Conservation (phyloP, 2,797 vertebrate genomes). For the Clarias platycephalus region DNA sequence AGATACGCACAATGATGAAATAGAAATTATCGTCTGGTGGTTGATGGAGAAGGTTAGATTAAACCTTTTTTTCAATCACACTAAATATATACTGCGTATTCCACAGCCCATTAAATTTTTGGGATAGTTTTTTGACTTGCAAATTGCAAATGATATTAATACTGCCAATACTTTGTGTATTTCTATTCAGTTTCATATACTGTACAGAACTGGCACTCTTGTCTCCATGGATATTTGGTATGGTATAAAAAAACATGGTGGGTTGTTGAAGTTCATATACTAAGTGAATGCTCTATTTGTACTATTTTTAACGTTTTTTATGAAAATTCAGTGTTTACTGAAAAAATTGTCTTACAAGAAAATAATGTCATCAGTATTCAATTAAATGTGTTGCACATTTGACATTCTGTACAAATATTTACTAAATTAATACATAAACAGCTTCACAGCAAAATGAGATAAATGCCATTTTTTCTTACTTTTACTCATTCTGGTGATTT, state of each 20-base stretch:
- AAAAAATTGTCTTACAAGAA: neutral
- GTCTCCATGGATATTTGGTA: neutral
- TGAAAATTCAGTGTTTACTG: neutral
- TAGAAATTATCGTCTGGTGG: neutral
- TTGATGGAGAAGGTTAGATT: neutral
- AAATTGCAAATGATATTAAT: neutral
- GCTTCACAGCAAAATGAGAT: no score
- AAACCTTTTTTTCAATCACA: neutral
- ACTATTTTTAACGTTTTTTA: no score
- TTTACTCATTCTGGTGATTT: no score
- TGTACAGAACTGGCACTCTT: neutral
- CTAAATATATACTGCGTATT: neutral
- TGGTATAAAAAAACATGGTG: neutral
- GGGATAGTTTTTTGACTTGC: neutral
- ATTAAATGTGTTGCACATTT: neutral
- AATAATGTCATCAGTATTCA: no score
- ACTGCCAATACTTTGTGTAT: neutral
- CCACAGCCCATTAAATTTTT: neutral
- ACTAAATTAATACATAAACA: neutral
- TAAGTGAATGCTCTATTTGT: neutral
- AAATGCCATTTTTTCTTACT: no score
- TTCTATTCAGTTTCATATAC: neutral
- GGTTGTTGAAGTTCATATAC: neutral
- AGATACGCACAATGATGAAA: neutral
- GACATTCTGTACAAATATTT: neutral